Percentiles rank a stretch among this genome's conserved stretches.
These are phyloP conservation scores for Drosophila kohkoa DNA, from an alignment of 1,140 invertebrate species.

Conservation along the genomic window DNA sequence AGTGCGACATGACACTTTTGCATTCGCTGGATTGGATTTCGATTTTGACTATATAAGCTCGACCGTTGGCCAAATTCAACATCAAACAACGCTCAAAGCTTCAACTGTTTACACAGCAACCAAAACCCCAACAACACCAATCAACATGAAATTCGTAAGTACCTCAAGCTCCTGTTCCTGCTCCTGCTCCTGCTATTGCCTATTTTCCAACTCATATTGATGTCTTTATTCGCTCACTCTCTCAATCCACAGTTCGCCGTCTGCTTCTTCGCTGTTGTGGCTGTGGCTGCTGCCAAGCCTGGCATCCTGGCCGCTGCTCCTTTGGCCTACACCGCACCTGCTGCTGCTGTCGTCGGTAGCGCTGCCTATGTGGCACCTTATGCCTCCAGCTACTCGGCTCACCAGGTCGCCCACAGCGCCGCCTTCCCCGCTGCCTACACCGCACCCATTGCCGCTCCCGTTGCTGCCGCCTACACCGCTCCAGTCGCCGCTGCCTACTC, in stretches of 20 bases:
- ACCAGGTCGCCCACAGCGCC: conserved; percentile 59
- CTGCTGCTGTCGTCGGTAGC: conserved; percentile 65
- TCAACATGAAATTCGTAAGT: conserved; percentile 84
- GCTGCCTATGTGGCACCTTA: conserved; percentile 85
- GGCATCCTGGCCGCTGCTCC: conserved; percentile 71
- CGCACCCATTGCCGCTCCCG: conserved; percentile 55
- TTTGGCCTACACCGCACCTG: conserved; percentile 84
- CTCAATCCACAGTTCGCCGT: conserved; percentile 62
- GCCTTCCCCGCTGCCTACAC: conserved; percentile 73
- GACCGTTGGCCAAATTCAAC: conserved; percentile 6
- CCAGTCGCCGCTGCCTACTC: conserved; percentile 80
- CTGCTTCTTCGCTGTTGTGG: conserved; percentile 77
- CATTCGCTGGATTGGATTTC: not conserved
- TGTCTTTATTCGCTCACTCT: not conserved
- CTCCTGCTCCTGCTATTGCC: not conserved
- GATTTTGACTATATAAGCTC: conserved; percentile 56
- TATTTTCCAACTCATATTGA: not conserved
- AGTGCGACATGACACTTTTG: conserved; percentile 34
- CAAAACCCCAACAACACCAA: conserved; percentile 36
- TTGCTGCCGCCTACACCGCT: conserved; percentile 56
- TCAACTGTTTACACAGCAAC: conserved; percentile 54
- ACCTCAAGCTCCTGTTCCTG: not conserved
- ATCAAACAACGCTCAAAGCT: conserved; percentile 74
- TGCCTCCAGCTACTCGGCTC: conserved; percentile 68
- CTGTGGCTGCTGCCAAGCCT: conserved; percentile 71